Percentiles rank a stretch among this genome's conserved stretches.
Conservation (phyloP, 2,888 invertebrate genomes). For the Nomada fucata region DNA sequence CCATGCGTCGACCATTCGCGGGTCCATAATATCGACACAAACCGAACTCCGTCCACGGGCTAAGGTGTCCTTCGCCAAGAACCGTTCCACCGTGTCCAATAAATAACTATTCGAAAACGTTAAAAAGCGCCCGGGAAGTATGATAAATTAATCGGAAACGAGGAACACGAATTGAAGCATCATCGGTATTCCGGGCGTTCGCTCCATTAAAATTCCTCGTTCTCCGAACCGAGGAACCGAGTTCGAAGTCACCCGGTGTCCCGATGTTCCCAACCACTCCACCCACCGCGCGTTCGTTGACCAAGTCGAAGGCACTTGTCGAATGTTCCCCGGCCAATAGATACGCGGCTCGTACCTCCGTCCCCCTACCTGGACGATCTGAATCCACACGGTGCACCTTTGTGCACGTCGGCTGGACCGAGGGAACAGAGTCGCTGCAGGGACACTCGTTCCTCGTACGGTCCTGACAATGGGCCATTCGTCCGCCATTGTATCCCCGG, state of each 20-base stretch:
- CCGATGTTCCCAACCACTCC: conserved; percentile 63
- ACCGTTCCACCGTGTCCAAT: too few relatives aligned
- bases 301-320: conserved; percentile 59
- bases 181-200: too few relatives aligned
- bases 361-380: conserved; percentile 43
- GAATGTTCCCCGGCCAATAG: conserved; percentile 45
- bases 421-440: conserved; percentile 72
- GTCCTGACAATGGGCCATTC: conserved; percentile 79
- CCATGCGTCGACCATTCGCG: too few relatives aligned
- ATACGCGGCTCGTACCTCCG: conserved; percentile 44
- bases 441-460: conserved; percentile 77
- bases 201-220: too few relatives aligned
- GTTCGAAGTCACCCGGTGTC: neutral
- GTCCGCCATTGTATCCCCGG: conserved; percentile 78
- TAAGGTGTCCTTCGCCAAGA: too few relatives aligned
- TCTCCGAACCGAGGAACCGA: neutral
- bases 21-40: too few relatives aligned
- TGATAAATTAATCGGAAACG: too few relatives aligned
- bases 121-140: too few relatives aligned
- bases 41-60: too few relatives aligned
- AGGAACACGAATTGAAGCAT: too few relatives aligned
- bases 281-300: conserved; percentile 45
- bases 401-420: conserved; percentile 57
- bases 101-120: too few relatives aligned
- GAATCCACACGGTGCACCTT: conserved; percentile 56